Evolutionary conservation across 2,888 invertebrate genomes (phyloP), one percentile per base, ranked within the genome.

Genomic region (Caenorhabditis sp.): DNA sequence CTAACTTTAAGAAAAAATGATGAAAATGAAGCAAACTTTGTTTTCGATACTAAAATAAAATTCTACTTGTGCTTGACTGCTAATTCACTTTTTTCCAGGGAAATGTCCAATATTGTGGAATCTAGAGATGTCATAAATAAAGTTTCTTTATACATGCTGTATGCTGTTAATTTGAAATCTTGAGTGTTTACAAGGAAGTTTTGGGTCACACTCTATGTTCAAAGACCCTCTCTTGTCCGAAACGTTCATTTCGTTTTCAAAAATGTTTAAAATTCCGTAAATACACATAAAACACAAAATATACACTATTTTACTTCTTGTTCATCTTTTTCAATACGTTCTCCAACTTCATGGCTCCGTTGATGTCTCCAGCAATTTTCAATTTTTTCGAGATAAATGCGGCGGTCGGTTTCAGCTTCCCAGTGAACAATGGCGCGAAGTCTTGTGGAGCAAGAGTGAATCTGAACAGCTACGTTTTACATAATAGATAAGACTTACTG

Each of bases 301-400:
- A 3, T 43, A 43, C 17, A 43, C 43, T 20, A 52, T 21, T 23
- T 52, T 23, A 52, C 3, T 52, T n/a, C 52, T 52, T 20, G 3
- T 14, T 20, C 71, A 87, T 72, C 62, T 86, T 81, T 25, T 81
- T 82, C 93, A 95, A 93, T 77, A 95, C 91, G 88, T 93, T 93
- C 88, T 97, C 96, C 70, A 97, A 90, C 88, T 95, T 96, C 92
- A 97, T 93, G 0, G 97, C 97, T 88, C 95, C 93, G 84, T 93
- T 93, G 84, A 97, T 90, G 88, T 95, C 94, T 0, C 97, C 82
- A 31, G 70, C 91, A 81, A 97, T 94, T 90, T 95, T 96, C 83
- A 97, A 90, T 89, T 95, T 96, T 62, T 97, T 97, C 88, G 93
- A 93, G 95, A 97, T 95, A 89, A 95, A 96, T 0, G 97, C 97